These are phyloP conservation scores for Gryllus longicercus DNA, from an alignment of 2,888 invertebrate genomes.

Conservation along the genomic window DNA sequence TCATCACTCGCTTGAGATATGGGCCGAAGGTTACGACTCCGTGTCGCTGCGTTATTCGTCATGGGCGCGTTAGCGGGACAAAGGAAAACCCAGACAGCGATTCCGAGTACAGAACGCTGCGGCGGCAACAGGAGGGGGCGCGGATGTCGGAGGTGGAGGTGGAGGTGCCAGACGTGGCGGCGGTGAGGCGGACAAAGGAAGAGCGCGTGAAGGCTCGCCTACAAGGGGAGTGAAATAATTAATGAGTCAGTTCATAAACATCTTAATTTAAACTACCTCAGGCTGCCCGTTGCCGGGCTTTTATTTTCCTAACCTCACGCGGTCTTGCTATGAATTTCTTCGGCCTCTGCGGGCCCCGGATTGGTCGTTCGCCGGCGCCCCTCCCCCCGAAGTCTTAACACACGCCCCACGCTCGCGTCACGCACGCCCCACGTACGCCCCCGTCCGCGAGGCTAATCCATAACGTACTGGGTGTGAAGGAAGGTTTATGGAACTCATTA, in stretches of 20 bases:
- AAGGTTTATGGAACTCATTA: too few relatives aligned
- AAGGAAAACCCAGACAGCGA: not conserved
- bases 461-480: too few relatives aligned
- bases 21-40: not conserved
- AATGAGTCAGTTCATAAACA: conserved; percentile 10
- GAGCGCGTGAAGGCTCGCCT: not conserved
- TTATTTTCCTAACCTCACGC: too few relatives aligned
- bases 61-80: not conserved
- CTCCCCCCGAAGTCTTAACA: too few relatives aligned
- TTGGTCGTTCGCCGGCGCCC: too few relatives aligned
- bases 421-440: too few relatives aligned
- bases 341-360: too few relatives aligned
- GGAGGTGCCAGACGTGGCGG: not conserved
- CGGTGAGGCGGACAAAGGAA: not conserved
- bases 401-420: too few relatives aligned
- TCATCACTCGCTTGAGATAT: not conserved
- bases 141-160: not conserved
- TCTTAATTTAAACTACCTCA: not conserved
- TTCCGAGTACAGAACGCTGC: too few relatives aligned
- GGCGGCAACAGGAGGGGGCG: too few relatives aligned
- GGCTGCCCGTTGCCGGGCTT: not conserved
- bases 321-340: too few relatives aligned
- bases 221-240: conserved; percentile 6
- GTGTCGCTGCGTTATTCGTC: conserved; percentile 3
- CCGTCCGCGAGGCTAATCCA: too few relatives aligned